Base-by-base conservation (phyloP, 2,797 vertebrate species). In the Phoxinus dragarum region DNA sequence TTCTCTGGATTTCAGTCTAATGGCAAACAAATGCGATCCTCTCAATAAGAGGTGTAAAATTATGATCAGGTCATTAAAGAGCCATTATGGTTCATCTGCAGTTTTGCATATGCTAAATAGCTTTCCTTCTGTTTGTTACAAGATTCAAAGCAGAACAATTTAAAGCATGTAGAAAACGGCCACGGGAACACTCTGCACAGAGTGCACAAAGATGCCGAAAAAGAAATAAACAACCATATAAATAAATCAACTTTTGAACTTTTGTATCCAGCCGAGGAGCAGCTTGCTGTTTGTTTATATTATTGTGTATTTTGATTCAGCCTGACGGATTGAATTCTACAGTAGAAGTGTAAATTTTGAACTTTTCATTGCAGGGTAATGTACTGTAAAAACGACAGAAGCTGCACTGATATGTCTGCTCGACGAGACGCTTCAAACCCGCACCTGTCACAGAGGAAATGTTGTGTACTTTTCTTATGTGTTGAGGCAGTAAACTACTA, bases 311-410 rank as follows among this genome's bases (percentile, higher is more conserved):
- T 54, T 40, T 81, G 42, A 80, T 67, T 38, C 73, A 54, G 6
- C 34, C 59, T 44, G 64, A 68, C 34, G 34, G 66, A 68, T 54
- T 49, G 44, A 38, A 47, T 54, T 54, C 47, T 38, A 69, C 66
- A 6, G 23, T 54, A 69, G 47, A 69, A 54, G 19, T 69, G 21
- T 71, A 69, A 38, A 56, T 81, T 54, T 52, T 38, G 11, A 38
- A 9, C 64, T 38, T 80, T 61, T 80, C 64, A 67, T 61, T 34
- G 8, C 47, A 71, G 34, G 16, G 66, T 81, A 81, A 81, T 81
- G 80, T 56, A 71, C 67, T 81, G 80, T 81, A 81, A 71, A 81
- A 71, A 31, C 23, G 10, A 81, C 79, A 81, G 66, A 56, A 81
- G 80, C 67, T 56, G 66, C 80, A 31, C 49, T 56, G 80, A 56